phyloP scores from a whole-genome alignment of 2,113 vertebrate genomes.

The Donacobius atricapilla region DNA sequence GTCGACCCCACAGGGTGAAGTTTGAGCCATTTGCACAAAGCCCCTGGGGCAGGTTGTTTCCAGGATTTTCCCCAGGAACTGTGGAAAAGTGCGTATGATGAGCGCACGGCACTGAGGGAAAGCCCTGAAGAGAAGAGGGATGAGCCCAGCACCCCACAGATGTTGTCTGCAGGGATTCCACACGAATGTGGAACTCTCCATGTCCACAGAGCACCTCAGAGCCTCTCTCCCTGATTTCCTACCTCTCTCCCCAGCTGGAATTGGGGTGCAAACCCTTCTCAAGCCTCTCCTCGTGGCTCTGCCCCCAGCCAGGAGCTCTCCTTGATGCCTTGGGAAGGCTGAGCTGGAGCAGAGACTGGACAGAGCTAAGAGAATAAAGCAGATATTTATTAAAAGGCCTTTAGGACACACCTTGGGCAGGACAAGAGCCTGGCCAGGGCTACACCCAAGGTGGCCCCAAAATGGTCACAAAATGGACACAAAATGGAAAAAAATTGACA shows the following conservation, averaged over 20 bases:
- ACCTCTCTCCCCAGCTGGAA: background rate
- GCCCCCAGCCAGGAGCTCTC: background rate
- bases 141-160: accelerated
- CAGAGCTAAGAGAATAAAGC: no score
- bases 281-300: background rate
- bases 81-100: no score
- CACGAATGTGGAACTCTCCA: accelerated
- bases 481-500: no score
- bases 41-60: background rate
- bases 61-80: background rate
- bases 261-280: background rate
- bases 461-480: no score
- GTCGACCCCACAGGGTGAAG: no score
- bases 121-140: accelerated
- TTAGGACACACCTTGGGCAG: no score
- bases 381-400: no score
- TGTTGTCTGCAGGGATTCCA: accelerated
- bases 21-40: background rate
- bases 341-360: no score
- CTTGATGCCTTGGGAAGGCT: no score
- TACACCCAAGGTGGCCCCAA: no score
- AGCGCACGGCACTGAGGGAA: no score
- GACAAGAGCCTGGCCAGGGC: no score
- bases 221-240: background rate
- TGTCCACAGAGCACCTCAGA: accelerated